These are phyloP conservation scores for Pseudotriccus pelzelni DNA, from an alignment of 2,797 vertebrate species.

Conservation along the genomic window DNA sequence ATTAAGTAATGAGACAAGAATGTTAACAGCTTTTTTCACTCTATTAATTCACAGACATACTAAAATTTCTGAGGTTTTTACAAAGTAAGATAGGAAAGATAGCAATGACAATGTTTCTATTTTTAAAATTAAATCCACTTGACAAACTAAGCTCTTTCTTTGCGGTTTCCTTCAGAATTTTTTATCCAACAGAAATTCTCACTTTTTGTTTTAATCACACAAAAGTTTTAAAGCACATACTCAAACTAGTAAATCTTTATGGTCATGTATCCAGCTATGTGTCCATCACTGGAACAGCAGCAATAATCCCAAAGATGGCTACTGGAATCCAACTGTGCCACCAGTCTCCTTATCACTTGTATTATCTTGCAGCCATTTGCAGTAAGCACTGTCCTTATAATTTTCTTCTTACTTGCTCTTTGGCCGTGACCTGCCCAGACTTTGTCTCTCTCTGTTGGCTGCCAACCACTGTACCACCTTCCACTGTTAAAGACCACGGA, in stretches of 20 bases:
- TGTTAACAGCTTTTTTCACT: slow-evolving; percentile 70
- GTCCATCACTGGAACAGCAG: background rate
- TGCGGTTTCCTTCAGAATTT: background rate
- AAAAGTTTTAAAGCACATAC: background rate
- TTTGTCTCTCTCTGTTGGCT: background rate
- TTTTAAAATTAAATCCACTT: slow-evolving; percentile 64
- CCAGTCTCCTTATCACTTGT: background rate
- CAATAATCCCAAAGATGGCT: background rate
- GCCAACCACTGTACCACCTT: background rate
- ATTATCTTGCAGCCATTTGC: background rate
- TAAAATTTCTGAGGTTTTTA: slow-evolving; percentile 54
- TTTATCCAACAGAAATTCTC: slow-evolving; percentile 32
- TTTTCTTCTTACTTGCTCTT: background rate
- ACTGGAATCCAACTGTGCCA: background rate
- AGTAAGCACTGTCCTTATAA: no score
- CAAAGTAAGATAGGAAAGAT: slow-evolving; percentile 53
- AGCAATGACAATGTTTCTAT: slow-evolving; percentile 62
- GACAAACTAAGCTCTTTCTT: slow-evolving; percentile 1
- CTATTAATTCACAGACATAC: slow-evolving; percentile 58
- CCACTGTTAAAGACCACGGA: background rate
- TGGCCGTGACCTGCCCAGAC: background rate
- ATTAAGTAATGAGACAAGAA: slow-evolving; percentile 71
- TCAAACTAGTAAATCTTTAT: background rate
- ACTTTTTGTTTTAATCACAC: background rate
- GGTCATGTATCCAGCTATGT: fast-evolving